Percentiles rank a stretch among this genome's conserved stretches.
Conservation (phyloP, 1,140 invertebrate species). For the Coptotermes formosanus region DNA sequence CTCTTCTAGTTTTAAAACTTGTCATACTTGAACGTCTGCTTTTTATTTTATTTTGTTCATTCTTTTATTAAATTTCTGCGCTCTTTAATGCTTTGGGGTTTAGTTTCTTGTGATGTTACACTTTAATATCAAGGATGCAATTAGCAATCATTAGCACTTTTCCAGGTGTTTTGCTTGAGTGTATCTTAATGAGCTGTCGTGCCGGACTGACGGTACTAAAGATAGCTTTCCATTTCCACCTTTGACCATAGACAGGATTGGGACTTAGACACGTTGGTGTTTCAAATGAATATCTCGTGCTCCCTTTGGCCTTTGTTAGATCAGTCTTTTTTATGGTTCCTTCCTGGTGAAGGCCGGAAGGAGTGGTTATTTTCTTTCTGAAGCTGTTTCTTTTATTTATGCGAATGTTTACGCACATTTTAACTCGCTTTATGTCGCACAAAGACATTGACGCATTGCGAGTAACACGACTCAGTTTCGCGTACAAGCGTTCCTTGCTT, state of each 20-base stretch:
- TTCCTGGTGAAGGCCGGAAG: neutral
- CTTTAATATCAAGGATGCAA: too few species aligned
- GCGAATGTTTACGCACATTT: neutral
- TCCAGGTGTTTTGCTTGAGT: too few species aligned
- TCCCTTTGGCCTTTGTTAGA: neutral
- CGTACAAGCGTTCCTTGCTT: too few species aligned
- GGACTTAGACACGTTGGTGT: neutral
- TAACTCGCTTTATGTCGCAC: neutral
- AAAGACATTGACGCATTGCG: neutral
- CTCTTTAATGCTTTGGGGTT: too few species aligned
- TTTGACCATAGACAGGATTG: neutral
- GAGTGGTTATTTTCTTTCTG: neutral
- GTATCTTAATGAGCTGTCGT: too few species aligned
- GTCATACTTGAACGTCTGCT: too few species aligned
- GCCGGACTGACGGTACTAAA: too few species aligned
- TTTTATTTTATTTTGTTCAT: too few species aligned
- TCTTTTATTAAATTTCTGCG: too few species aligned
- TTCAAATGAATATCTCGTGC: neutral
- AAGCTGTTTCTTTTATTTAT: neutral
- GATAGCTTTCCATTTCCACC: neutral
- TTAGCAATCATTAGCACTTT: too few species aligned
- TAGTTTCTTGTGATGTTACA: too few species aligned
- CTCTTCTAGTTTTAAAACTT: too few species aligned
- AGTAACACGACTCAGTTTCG: neutral
- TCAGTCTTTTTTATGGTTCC: neutral